Percentiles rank a stretch among this genome's conserved stretches.
phyloP scores from a whole-genome alignment of 2,113 vertebrate species.

The Semicossyphus pulcher region DNA sequence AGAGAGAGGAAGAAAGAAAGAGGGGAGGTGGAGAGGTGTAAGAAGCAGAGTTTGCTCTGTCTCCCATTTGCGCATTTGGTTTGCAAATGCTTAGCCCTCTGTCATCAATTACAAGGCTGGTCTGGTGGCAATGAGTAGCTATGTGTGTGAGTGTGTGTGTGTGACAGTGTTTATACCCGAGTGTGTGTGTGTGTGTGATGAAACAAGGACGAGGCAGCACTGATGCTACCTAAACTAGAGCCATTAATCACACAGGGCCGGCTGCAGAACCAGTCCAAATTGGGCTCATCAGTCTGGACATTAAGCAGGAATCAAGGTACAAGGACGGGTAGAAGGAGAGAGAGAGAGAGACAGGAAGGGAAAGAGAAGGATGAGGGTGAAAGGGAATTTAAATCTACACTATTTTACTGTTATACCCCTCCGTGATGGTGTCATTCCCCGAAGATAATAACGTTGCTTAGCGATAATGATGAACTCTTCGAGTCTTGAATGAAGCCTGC shows the following conservation, averaged over 20 bases:
- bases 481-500: not conserved
- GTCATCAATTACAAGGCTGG: conserved; percentile 91
- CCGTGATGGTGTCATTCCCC: conserved; percentile 4
- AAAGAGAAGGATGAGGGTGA: conserved; percentile 9
- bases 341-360: conserved; percentile 3
- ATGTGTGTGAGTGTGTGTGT: conserved; percentile 1
- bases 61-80: conserved; percentile 87
- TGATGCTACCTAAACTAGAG: conserved; percentile 87
- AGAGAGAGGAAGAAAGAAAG: conserved; percentile 26
- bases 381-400: conserved; percentile 7
- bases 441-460: not conserved
- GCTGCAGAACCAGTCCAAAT: conserved; percentile 89
- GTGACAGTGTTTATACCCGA: conserved; percentile 29
- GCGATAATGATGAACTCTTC: not conserved
- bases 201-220: conserved; percentile 85
- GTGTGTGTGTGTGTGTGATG: conserved; percentile 59
- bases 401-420: conserved; percentile 1
- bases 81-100: conserved; percentile 91
- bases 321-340: conserved; percentile 55
- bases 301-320: conserved; percentile 80
- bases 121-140: conserved; percentile 83
- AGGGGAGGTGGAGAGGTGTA: conserved; percentile 73
- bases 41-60: conserved; percentile 81
- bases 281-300: conserved; percentile 91
- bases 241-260: conserved; percentile 91